Conservation (phyloP, 1,140 invertebrate species). For the Theocolax elegans region DNA sequence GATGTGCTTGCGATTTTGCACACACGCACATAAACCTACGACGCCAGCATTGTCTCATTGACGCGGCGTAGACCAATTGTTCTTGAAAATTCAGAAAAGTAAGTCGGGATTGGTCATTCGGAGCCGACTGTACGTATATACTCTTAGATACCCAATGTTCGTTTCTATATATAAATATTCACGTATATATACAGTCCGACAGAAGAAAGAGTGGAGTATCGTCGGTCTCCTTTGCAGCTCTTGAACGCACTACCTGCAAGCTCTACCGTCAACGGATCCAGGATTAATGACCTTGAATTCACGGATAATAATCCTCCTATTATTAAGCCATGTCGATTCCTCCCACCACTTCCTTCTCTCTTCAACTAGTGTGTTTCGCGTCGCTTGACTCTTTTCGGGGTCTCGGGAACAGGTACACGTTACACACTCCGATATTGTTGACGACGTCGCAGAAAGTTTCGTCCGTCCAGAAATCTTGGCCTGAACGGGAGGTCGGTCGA, state of each 20-base stretch:
- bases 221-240: not conserved
- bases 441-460: too few relatives aligned
- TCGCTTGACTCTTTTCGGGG: not conserved
- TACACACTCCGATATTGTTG: too few relatives aligned
- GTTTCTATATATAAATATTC: too few relatives aligned
- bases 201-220: not conserved
- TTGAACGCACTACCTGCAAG: not conserved
- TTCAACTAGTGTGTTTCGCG: not conserved
- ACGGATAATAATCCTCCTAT: constrained; percentile 8
- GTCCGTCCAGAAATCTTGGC: too few relatives aligned
- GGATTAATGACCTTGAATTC: constrained; percentile 12
- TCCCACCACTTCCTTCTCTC: not conserved
- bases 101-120: too few relatives aligned
- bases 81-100: not conserved
- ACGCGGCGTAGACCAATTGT: not conserved
- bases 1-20: too few relatives aligned
- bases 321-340: not conserved
- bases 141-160: too few relatives aligned
- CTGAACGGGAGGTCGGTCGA: not conserved
- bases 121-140: too few relatives aligned
- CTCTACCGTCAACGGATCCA: not conserved
- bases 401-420: not conserved
- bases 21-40: too few relatives aligned
- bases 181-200: too few relatives aligned
- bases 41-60: not conserved